phyloP scores from a whole-genome alignment of 2,888 invertebrate species.

The Timema podura region DNA sequence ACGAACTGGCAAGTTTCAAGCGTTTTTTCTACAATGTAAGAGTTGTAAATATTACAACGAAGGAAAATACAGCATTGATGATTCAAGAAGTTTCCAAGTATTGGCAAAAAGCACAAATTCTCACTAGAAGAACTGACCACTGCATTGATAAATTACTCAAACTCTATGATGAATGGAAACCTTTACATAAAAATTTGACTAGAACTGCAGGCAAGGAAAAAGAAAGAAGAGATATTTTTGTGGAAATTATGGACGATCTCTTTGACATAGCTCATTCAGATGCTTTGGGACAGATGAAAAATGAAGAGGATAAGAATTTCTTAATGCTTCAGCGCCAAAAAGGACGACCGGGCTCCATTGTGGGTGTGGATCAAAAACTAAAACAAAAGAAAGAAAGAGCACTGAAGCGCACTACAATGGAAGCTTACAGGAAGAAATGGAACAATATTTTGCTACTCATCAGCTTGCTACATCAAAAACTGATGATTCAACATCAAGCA shows the following conservation, averaged over 20 bases:
- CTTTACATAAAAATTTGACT: constrained; percentile 22
- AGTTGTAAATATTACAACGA: too few relatives aligned
- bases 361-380: constrained; percentile 21
- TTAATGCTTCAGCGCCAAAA: constrained; percentile 18
- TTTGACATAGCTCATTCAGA: constrained; percentile 25
- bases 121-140: constrained; percentile 10
- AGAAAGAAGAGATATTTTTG: constrained; percentile 17
- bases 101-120: not conserved
- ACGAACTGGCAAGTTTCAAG: too few relatives aligned
- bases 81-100: too few relatives aligned
- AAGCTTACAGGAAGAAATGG: constrained; percentile 3
- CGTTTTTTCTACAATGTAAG: too few relatives aligned
- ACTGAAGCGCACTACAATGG: not conserved
- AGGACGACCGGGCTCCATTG: constrained; percentile 21
- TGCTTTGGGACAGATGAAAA: constrained; percentile 20
- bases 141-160: constrained; percentile 8
- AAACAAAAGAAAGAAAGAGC: constrained; percentile 16
- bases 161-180: constrained; percentile 21
- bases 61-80: too few relatives aligned
- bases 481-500: constrained; percentile 8
- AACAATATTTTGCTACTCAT: not conserved
- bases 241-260: constrained; percentile 24
- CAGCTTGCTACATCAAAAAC: not conserved
- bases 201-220: constrained; percentile 15
- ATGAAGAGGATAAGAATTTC: constrained; percentile 23